Evolutionary conservation across 2,888 invertebrate species (phyloP).

Genomic region (Entomobrya proxima): DNA sequence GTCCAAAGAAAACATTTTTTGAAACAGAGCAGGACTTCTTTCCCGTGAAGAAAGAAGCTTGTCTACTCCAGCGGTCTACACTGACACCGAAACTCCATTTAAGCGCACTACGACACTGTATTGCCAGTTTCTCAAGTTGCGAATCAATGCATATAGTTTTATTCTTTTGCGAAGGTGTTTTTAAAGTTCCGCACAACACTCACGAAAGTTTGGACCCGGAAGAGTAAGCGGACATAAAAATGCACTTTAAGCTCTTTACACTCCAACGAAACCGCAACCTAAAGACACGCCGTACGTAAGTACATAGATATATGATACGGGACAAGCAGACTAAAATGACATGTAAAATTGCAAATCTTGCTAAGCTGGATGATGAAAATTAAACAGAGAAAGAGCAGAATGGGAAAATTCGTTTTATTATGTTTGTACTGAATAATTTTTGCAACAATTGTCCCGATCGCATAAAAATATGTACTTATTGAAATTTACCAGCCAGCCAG

Average conservation of each 20-base stretch:
- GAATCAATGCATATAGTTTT: background rate
- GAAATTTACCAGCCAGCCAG: constrained; percentile 26
- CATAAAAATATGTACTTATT: constrained; percentile 15
- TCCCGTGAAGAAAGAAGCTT: constrained; percentile 55
- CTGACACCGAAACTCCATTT: background rate
- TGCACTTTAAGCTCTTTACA: background rate
- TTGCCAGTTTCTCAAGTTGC: constrained; percentile 22
- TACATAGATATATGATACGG: too few relatives aligned
- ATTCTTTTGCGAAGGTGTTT: background rate
- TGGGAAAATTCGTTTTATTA: background rate
- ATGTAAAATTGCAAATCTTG: too few relatives aligned
- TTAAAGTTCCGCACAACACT: background rate
- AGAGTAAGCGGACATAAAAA: constrained; percentile 1
- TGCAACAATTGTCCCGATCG: background rate
- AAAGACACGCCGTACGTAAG: too few relatives aligned
- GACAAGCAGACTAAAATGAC: too few relatives aligned
- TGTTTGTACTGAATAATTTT: background rate
- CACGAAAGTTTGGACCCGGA: constrained; percentile 7
- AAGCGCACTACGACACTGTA: background rate
- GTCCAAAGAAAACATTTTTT: constrained; percentile 27
- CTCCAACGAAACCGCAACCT: background rate
- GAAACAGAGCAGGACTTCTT: constrained; percentile 61
- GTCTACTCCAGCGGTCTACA: constrained; percentile 38
- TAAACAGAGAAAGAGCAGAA: too few relatives aligned
- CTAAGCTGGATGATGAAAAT: too few relatives aligned